phyloP scores from a whole-genome alignment of 2,888 invertebrate genomes.

The Lutraria lutraria region DNA sequence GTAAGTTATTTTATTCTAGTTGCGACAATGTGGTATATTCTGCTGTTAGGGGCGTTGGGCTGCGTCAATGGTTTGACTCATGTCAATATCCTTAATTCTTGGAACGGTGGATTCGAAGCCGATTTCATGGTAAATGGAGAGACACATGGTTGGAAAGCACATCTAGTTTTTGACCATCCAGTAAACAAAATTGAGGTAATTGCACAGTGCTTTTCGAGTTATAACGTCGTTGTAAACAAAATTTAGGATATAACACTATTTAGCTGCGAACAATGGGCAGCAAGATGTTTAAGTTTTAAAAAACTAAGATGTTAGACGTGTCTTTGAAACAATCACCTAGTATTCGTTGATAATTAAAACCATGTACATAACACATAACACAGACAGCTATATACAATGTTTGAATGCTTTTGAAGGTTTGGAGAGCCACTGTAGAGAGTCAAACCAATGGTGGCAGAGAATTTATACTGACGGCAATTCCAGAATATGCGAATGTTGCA shows the following conservation, averaged over 20 bases:
- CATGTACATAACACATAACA: too few relatives aligned
- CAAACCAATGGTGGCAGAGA: conserved; percentile 40
- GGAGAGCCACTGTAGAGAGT: conserved; percentile 38
- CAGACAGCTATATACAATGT: too few relatives aligned
- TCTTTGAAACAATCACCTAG: too few relatives aligned
- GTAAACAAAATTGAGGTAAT: conserved; percentile 72
- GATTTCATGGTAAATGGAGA: conserved; percentile 57
- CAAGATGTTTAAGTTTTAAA: too few relatives aligned
- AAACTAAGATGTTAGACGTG: too few relatives aligned
- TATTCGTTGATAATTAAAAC: too few relatives aligned
- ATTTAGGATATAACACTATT: too few relatives aligned
- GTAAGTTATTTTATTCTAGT: background rate
- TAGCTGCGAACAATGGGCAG: too few relatives aligned
- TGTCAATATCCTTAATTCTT: conserved; percentile 49
- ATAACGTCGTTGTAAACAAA: too few relatives aligned
- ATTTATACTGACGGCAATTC: conserved; percentile 31
- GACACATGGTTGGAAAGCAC: conserved; percentile 75
- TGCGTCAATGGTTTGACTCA: background rate
- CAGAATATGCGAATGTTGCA: conserved; percentile 48
- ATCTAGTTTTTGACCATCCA: conserved; percentile 69
- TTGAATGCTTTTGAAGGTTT: conserved; percentile 23
- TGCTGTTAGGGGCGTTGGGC: background rate
- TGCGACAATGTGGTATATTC: conserved; percentile 10
- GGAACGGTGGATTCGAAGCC: conserved; percentile 70
- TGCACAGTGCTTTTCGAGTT: too few relatives aligned